Evolutionary conservation across 2,797 vertebrate species (phyloP).

Genomic region (Agapornis canus): DNA sequence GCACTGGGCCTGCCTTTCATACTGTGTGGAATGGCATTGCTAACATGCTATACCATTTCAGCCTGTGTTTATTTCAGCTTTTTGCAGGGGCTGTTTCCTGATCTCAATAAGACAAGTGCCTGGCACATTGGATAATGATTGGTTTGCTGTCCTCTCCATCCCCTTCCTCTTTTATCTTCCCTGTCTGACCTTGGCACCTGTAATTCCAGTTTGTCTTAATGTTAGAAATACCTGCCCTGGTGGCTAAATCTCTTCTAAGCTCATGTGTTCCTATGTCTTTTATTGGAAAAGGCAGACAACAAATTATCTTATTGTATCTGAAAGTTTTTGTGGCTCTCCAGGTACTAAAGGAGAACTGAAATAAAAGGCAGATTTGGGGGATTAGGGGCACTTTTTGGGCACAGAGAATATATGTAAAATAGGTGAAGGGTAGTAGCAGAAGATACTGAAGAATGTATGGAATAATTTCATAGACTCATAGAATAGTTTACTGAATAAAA

Average conservation of each 20-base stretch:
- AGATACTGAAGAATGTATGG: background rate
- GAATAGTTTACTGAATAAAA: background rate
- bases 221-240: background rate
- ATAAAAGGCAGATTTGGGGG: fast-evolving
- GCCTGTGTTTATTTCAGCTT: background rate
- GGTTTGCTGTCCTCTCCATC: background rate
- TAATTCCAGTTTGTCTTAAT: background rate
- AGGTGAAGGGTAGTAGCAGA: background rate
- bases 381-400: background rate
- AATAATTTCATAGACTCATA: background rate
- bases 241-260: background rate
- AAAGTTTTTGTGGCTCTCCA: background rate
- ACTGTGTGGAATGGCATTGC: background rate
- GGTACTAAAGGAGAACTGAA: background rate
- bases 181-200: background rate
- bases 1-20: background rate
- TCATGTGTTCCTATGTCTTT: fast-evolving
- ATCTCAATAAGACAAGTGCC: background rate
- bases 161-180: background rate
- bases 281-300: background rate
- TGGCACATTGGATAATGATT: background rate
- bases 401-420: background rate
- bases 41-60: background rate
- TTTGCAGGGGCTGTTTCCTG: background rate
- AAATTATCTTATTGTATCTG: background rate